Evolutionary conservation across 2,888 invertebrate species (phyloP).

Genomic region (Camponotus fellah): DNA sequence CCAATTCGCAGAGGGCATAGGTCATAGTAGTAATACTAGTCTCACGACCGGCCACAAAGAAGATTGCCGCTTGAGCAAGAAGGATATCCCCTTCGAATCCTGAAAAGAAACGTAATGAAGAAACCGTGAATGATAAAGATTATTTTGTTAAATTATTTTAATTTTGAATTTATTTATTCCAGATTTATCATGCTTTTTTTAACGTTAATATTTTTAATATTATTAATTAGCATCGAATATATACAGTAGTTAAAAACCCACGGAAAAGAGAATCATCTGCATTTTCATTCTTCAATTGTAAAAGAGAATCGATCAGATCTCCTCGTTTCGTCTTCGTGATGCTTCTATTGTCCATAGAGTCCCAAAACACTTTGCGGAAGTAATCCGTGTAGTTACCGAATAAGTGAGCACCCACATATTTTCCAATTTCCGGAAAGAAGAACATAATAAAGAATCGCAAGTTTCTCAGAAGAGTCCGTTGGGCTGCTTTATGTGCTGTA

Average conservation of each 20-base stretch:
- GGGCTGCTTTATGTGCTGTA: conserved; percentile 42
- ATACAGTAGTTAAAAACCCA: conserved; percentile 61
- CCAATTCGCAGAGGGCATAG: conserved; percentile 76
- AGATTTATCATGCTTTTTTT: background rate
- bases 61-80: conserved; percentile 78
- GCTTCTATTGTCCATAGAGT: conserved; percentile 77
- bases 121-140: too few species aligned
- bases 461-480: background rate
- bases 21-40: conserved; percentile 76
- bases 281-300: conserved; percentile 76
- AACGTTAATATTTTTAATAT: background rate
- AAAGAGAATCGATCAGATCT: conserved; percentile 78
- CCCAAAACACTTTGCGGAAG: conserved; percentile 79
- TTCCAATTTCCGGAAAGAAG: conserved; percentile 75
- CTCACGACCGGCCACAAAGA: conserved; percentile 80
- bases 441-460: conserved; percentile 68
- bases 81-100: conserved; percentile 78
- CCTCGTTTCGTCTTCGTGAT: conserved; percentile 75
- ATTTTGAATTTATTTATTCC: background rate
- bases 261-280: conserved; percentile 68
- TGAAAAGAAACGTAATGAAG: conserved; percentile 48
- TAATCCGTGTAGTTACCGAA: conserved; percentile 71
- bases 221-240: background rate
- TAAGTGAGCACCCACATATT: conserved; percentile 54
- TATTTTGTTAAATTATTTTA: background rate